Base-by-base conservation (phyloP, 30 jellyfish, hydroid and myxozoan species). In the Morbakka virulenta region DNA sequence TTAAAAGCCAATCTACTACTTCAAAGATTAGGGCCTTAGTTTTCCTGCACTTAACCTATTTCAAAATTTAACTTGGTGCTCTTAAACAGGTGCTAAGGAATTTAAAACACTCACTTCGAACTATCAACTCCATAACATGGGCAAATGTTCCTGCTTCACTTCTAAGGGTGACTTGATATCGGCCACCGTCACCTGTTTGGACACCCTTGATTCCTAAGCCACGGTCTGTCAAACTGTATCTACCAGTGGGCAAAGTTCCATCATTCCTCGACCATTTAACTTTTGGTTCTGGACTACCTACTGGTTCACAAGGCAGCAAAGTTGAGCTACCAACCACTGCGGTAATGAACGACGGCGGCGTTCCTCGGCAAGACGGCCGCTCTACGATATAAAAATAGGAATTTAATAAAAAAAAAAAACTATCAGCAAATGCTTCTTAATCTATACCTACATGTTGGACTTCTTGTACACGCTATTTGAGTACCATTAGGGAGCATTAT, bases 251-350 rank as follows among this genome's bases (percentile, higher is more conserved):
- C 57, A 89, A 62, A 28, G 32, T 67, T 52, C 53, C 81, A 27
- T 74, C 88, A 32, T 78, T 77, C 70, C 64, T 50, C 20, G 89
- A 32, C 98, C 98, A 92, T 20, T 28, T 52, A 25, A 92, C 80
- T 52, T 28, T 81, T 35, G 98, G 98, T 17, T 69, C 64, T 0
- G 98, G 98, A 61, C 69, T 79, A 29, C 98, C 98, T 13, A 64
- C 66, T 14, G 81, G 96, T 11, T 52, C 67, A 63, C 98, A 92
- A 0, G 98, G 96, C 49, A 92, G 22, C 48, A 76, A 67, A 29
- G 69, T 90, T 26, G 96, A 79, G 47, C 93, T 74, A 35, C 98
- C 98, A 30, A 83, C 87, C 12, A 74, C 85, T 31, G 73, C 67
- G 48, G 83, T 86, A 35, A 83, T 76, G 52, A 72, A 83, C 63